Base-by-base conservation (phyloP, 2,797 vertebrate species). In the Pitangus sulphuratus region DNA sequence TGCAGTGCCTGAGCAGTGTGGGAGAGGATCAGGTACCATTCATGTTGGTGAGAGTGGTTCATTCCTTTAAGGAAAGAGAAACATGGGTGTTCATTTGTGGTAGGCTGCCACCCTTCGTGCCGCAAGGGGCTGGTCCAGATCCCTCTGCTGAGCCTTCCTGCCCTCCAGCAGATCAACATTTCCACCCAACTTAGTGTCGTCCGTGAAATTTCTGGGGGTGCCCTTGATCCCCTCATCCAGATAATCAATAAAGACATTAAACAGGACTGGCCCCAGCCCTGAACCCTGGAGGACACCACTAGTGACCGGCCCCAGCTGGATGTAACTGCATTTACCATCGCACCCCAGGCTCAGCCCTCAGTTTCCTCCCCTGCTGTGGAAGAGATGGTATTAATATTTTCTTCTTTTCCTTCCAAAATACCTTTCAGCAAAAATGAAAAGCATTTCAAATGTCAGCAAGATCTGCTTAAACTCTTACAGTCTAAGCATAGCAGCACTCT, bases 381-480 rank as follows among this genome's bases (percentile, higher is more conserved):
- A 87, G 60, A 77, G 61, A 89, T 42, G 12, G 21, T 30, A 65
- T 68, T 80, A 22, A 5, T 68, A 87, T 75, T 89, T 61, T 42
- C 25, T 39, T 57, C 45, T 82, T 86, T 87, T 90, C 25, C 47
- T 89, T 87, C 66, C 78, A 94, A 96, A 96, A 77, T 51, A 93
- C 75, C 53, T 90, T 94, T 90, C 75, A 70, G 87, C 64, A 95
- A 71, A 93, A 93, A 87, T 15, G 37, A 53, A 85, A 92, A 87
- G 84, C 51, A 83, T 91, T 87, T 85, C 37, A 80, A 87, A 93
- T 42, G 51, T 76, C 93, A 95, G 91, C 60, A 89, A 87, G 71
- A 87, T 74, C 89, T 77, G 68, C 60, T 77, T 77, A 91, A 93
- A 87, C 51, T 94, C 74, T 89, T 54, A 24, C 20, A 83, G 91